Conservation (phyloP, 2,113 vertebrate genomes). For the Esox niger region DNA sequence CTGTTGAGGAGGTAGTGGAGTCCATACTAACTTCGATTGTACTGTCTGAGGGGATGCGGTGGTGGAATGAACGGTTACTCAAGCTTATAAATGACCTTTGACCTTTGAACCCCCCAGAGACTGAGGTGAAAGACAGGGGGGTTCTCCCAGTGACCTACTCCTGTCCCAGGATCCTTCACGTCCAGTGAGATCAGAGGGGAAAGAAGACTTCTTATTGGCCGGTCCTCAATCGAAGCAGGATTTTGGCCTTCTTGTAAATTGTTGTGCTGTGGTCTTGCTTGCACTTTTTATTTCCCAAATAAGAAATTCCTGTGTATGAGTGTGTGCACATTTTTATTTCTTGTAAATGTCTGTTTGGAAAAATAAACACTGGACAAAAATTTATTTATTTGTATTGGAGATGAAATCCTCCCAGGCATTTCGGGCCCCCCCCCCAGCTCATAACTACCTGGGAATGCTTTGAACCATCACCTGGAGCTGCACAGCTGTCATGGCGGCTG, state of each 20-base stretch:
- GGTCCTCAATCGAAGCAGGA: slow-evolving; percentile 28
- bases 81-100: not conserved
- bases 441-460: slow-evolving; percentile 53
- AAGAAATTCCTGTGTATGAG: slow-evolving; percentile 47
- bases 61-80: slow-evolving; percentile 6
- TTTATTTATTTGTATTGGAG: slow-evolving; percentile 57
- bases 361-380: slow-evolving; percentile 29
- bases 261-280: slow-evolving; percentile 74
- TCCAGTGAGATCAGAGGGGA: slow-evolving; percentile 19
- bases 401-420: slow-evolving; percentile 21
- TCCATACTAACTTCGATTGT: slow-evolving; percentile 58
- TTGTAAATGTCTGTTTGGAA: slow-evolving; percentile 56
- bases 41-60: slow-evolving; percentile 29
- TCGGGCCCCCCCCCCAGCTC: not conserved
- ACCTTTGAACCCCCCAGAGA: not conserved
- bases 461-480: slow-evolving; percentile 62
- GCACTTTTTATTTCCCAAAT: slow-evolving; percentile 57
- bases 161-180: slow-evolving; percentile 8
- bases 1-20: slow-evolving; percentile 52
- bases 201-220: slow-evolving; percentile 24
- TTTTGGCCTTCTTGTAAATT: slow-evolving; percentile 64
- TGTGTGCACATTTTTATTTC: slow-evolving; percentile 24
- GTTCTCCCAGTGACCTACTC: slow-evolving; percentile 6
- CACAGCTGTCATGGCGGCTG: slow-evolving; percentile 61
- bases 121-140: not conserved